phyloP scores from a whole-genome alignment of 2,888 invertebrate species.

The Dioctria linearis region DNA sequence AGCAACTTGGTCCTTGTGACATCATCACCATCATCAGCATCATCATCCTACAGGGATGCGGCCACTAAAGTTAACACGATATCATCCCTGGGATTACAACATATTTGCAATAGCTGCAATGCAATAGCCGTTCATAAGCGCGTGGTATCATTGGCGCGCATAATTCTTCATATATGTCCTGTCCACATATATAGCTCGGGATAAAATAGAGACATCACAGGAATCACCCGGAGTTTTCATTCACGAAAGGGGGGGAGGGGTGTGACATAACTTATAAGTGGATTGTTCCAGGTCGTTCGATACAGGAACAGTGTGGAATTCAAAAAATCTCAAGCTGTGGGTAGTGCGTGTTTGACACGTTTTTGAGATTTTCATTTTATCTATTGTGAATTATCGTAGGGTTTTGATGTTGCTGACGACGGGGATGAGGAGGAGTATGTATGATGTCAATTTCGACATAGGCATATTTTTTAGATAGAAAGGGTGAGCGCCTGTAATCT shows the following conservation, averaged over 20 bases:
- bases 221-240: neutral
- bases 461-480: too few relatives aligned
- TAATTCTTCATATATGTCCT: neutral
- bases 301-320: neutral
- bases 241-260: too few relatives aligned
- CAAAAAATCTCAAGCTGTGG: conserved; percentile 15
- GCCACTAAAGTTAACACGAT: conserved; percentile 31
- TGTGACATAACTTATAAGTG: too few relatives aligned
- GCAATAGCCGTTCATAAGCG: neutral
- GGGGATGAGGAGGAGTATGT: neutral
- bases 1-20: neutral
- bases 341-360: conserved; percentile 29
- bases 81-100: conserved; percentile 25
- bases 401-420: neutral
- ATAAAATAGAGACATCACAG: neutral
- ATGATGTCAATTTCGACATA: too few relatives aligned
- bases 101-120: conserved; percentile 16
- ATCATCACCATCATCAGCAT: neutral
- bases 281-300: too few relatives aligned
- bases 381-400: neutral
- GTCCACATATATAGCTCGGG: neutral
- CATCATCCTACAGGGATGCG: neutral
- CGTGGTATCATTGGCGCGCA: neutral
- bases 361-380: conserved; percentile 19
- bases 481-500: too few relatives aligned